Conservation (phyloP, 2,797 vertebrate genomes). For the Micromesistius poutassou region DNA sequence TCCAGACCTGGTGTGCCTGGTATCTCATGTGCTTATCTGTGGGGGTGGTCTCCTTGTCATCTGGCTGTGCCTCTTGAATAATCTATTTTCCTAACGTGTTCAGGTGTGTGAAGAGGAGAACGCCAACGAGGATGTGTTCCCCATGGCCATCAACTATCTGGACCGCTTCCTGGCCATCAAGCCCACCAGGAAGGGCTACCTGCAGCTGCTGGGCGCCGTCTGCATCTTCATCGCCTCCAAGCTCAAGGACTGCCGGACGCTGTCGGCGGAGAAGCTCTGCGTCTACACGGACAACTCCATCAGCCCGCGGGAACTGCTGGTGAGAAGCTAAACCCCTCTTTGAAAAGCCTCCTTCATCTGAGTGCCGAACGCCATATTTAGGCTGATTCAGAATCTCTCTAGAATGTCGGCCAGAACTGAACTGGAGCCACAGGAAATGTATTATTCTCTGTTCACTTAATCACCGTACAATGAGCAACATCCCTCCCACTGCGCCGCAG, state of each 20-base stretch:
- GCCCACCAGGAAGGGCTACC: slow-evolving; percentile 82
- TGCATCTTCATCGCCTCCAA: slow-evolving; percentile 96
- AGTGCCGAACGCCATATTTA: not conserved
- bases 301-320: slow-evolving; percentile 88
- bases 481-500: not conserved
- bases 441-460: slow-evolving; percentile 45
- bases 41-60: not conserved
- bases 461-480: slow-evolving; percentile 19
- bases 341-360: not conserved
- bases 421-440: slow-evolving; percentile 59
- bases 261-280: slow-evolving; percentile 90
- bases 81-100: slow-evolving; percentile 23
- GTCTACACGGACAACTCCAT: slow-evolving; percentile 95
- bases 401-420: slow-evolving; percentile 25
- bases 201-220: slow-evolving; percentile 91
- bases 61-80: not conserved
- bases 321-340: slow-evolving; percentile 67
- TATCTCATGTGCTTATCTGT: not conserved
- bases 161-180: slow-evolving; percentile 91
- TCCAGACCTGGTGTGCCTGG: not conserved
- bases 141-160: slow-evolving; percentile 96
- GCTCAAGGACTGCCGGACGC: slow-evolving; percentile 87
- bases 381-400: slow-evolving; percentile 14
- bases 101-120: slow-evolving; percentile 94
- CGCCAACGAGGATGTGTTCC: slow-evolving; percentile 90